A percentile compares a stretch with the other conserved stretches of the same genome.
Conservation (phyloP, 92 coral and sea anemone genomes). For the Bergia puertoricense region DNA sequence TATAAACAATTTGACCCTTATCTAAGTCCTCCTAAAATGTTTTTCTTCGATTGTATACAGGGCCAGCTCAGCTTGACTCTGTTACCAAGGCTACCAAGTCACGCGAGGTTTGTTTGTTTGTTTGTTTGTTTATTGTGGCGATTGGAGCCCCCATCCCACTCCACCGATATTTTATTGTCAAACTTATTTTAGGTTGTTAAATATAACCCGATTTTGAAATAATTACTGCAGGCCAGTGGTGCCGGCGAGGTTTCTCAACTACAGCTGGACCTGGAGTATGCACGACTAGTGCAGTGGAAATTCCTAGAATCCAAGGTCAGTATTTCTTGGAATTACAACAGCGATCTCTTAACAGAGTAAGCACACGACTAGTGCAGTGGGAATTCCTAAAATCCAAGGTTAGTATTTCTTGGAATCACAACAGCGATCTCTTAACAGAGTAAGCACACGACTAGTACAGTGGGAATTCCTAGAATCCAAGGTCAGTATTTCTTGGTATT, state of each 20-base stretch:
- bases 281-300: constrained; percentile 77
- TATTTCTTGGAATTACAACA: not conserved
- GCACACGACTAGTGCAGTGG: constrained; percentile 47
- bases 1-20: no score
- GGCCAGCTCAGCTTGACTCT: not conserved
- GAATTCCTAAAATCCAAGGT: no score
- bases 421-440: no score
- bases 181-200: no score
- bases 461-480: no score
- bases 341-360: no score
- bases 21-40: not conserved
- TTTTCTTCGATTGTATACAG: not conserved
- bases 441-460: no score
- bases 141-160: not conserved
- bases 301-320: constrained; percentile 88
- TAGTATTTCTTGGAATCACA: no score
- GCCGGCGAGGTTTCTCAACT: constrained; percentile 69
- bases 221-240: not conserved
- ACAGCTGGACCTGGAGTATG: constrained; percentile 82
- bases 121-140: not conserved
- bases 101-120: not conserved
- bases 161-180: not conserved
- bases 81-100: constrained; percentile 3
- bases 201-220: not conserved
- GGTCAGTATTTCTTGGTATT: no score